These are phyloP conservation scores for Drosophila rhopaloa DNA, from an alignment of 1,140 invertebrate species.

Conservation along the genomic window DNA sequence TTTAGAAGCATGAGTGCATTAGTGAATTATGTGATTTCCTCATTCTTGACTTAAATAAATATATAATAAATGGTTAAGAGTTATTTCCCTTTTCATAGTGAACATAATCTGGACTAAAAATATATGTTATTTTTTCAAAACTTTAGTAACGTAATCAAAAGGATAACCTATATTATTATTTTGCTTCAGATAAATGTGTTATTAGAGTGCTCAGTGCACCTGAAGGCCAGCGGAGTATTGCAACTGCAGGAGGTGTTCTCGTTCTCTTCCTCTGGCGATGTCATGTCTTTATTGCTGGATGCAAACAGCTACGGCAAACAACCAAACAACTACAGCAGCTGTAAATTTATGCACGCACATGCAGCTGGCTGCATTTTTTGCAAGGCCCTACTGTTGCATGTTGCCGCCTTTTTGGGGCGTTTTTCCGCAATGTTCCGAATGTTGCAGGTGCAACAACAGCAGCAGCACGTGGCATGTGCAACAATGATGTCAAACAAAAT, in stretches of 20 bases:
- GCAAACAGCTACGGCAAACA: conserved; percentile 56
- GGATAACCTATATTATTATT: too few species aligned
- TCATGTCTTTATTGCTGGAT: conserved; percentile 57
- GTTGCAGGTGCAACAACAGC: conserved; percentile 45
- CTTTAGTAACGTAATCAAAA: too few species aligned
- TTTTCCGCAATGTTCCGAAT: conserved; percentile 15
- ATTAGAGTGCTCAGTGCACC: background rate
- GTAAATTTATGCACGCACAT: conserved; percentile 64
- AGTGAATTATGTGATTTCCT: too few species aligned
- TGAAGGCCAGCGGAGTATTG: conserved; percentile 17
- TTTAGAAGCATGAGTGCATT: too few species aligned
- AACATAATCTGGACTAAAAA: too few species aligned
- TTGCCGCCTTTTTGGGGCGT: conserved; percentile 53
- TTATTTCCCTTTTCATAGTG: too few species aligned
- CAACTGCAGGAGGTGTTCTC: conserved; percentile 38
- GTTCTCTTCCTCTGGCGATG: conserved; percentile 24
- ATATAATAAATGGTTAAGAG: too few species aligned
- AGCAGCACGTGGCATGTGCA: conserved; percentile 51
- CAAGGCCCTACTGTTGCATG: conserved; percentile 48
- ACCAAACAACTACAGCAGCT: conserved; percentile 29
- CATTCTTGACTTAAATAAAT: too few species aligned
- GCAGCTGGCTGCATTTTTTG: conserved; percentile 65
- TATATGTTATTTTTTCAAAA: too few species aligned
- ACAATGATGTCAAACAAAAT: conserved; percentile 64
- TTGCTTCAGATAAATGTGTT: background rate